Conservation (phyloP, 2,888 invertebrate genomes). For the Hemithea aestivaria region DNA sequence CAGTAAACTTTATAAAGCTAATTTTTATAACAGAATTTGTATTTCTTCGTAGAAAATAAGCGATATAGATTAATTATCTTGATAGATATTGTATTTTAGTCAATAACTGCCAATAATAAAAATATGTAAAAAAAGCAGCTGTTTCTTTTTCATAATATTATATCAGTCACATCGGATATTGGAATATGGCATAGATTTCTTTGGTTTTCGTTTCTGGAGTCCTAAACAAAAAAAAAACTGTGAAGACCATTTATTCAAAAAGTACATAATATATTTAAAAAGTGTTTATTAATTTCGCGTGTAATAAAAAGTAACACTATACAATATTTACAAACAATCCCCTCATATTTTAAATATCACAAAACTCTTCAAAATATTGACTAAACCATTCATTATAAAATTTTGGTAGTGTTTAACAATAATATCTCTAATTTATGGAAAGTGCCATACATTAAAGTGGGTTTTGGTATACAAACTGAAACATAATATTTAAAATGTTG, state of each 20-base stretch:
- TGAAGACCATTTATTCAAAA: conserved; percentile 2
- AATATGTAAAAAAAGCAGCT: conserved; percentile 10
- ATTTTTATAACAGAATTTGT: too few relatives aligned
- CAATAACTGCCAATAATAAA: conserved; percentile 62
- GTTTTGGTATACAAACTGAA: too few relatives aligned
- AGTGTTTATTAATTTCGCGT: conserved; percentile 50
- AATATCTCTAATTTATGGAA: background rate
- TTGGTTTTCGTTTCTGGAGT: too few relatives aligned
- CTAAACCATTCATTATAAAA: conserved; percentile 40
- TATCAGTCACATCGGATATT: too few relatives aligned
- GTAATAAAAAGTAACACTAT: conserved; percentile 59
- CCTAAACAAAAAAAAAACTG: too few relatives aligned
- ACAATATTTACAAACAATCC: conserved; percentile 55
- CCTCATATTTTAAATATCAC: conserved; percentile 26
- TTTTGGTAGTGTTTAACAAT: conserved; percentile 34
- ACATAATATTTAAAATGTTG: too few relatives aligned
- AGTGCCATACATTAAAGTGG: too few relatives aligned
- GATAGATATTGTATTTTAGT: conserved; percentile 50
- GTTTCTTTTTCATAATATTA: too few relatives aligned
- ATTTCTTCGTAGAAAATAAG: too few relatives aligned
- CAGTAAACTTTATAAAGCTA: too few relatives aligned
- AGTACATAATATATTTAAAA: conserved; percentile 21
- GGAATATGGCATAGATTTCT: too few relatives aligned
- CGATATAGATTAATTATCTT: too few relatives aligned
- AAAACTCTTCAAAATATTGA: conserved; percentile 44